These are phyloP conservation scores for Acrocephalus kingi DNA, from an alignment of 2,113 vertebrate species.

Conservation along the genomic window DNA sequence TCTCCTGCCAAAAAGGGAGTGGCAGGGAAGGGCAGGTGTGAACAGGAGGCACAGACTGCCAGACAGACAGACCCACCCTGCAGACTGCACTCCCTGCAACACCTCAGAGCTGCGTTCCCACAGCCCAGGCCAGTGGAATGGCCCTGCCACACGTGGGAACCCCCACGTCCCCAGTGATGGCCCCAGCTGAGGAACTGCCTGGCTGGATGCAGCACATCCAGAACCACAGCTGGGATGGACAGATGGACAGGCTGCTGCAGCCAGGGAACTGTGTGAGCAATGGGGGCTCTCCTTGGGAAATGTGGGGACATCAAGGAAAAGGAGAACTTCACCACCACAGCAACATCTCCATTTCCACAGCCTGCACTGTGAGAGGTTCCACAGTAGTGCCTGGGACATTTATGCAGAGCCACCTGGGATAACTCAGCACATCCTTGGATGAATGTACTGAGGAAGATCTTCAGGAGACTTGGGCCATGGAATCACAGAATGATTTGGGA, in stretches of 20 bases:
- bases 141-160: background rate
- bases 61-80: background rate
- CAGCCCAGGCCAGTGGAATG: background rate
- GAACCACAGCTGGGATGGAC: background rate
- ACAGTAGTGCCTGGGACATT: background rate
- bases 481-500: background rate
- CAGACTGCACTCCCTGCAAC: background rate
- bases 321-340: background rate
- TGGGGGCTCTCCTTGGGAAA: background rate
- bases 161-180: background rate
- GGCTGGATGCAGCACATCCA: background rate
- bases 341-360: background rate
- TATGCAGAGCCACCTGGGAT: background rate
- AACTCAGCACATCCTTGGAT: background rate
- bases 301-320: background rate
- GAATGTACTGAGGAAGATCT: background rate
- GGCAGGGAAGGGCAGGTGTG: background rate
- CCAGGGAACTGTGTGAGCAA: background rate
- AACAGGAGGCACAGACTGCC: background rate
- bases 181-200: background rate
- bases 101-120: conserved; percentile 27
- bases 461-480: background rate
- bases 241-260: background rate
- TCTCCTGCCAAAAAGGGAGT: conserved; percentile 9
- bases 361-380: background rate